Evolutionary conservation across 2,797 vertebrate species (phyloP), one percentile per base, ranked within the genome.

Genomic region (Tapera naevia): DNA sequence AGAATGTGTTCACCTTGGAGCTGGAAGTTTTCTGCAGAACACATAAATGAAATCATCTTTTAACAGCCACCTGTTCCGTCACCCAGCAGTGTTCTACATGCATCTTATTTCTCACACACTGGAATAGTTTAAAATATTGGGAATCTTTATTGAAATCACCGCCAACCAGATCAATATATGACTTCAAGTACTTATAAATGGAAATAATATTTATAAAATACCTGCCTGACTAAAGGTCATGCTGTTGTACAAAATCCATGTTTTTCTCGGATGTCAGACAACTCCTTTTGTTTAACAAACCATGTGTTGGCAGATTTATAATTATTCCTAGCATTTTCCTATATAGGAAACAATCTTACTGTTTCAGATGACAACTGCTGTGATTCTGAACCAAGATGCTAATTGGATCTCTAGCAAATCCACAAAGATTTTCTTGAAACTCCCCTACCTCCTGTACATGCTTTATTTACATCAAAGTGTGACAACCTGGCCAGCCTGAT

Each of bases 191-290:
- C 43, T 73, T 84, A 58, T 64, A 83, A 92, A 71, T 61, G 13
- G 30, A 69, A 92, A 89, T 85, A 85, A 48, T 90, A 86, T 43
- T 64, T 87, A 64, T 45, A 72, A 89, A 93, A 76, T 82, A 67
- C 18, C 33, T 81, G 3, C 39, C 43, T 58, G n/a, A 64, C 24
- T 73, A 73, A 79, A 92, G 48, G 28, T 70, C 58, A 22, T 23
- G 6, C 33, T 78, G 37, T 41, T 89, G 41, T 51, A 65, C 33
- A 51, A 82, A 94, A 71, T 58, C 45, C 11, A 25, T 60, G 12
- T 74, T 91, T 89, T 89, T 32, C 17, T 64, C 73, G 2, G 7
- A 71, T 45, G 28, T 67, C 45, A 89, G 75, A 76, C 41, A 92
- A 48, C 27, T 83, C 11, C 53, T 85, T 89, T 41, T 21, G 10